A percentile compares a stretch with the other conserved stretches of the same genome.
phyloP scores from a whole-genome alignment of 2,113 vertebrate genomes.

The Myotis davidii region DNA sequence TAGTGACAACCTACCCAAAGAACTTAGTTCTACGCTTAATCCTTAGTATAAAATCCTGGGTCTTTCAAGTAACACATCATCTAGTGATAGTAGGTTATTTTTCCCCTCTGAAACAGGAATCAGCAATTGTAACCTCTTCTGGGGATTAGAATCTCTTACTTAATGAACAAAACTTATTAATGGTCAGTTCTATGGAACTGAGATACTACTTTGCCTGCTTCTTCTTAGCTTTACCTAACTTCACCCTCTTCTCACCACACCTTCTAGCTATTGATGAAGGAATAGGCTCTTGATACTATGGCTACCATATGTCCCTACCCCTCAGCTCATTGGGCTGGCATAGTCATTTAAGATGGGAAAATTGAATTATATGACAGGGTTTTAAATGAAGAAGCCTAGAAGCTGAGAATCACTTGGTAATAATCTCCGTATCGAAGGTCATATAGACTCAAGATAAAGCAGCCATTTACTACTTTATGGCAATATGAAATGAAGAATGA shows the following conservation, averaged over 20 bases:
- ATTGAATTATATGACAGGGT: not conserved
- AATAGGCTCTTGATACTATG: not conserved
- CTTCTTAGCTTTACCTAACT: not conserved
- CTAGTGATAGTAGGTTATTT: not conserved
- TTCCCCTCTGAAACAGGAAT: not conserved
- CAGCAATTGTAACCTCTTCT: not conserved
- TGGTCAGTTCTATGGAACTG: not conserved
- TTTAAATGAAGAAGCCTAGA: not conserved
- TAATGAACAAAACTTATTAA: not conserved
- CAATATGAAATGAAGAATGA: not conserved
- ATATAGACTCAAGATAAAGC: not conserved
- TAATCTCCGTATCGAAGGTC: not conserved
- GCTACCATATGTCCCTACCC: no score
- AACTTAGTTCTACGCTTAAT: not conserved
- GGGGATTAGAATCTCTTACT: not conserved
- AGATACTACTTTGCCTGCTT: not conserved
- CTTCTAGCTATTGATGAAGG: not conserved
- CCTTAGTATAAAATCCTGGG: not conserved
- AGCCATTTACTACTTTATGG: not conserved
- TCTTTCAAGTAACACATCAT: not conserved
- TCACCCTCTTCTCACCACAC: accelerated
- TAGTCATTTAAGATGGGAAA: not conserved
- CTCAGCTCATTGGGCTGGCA: not conserved
- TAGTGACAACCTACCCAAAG: not conserved
- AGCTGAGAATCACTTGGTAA: not conserved